Base-by-base conservation (phyloP, 2,888 invertebrate species). In the Drosophila nigricruria region DNA sequence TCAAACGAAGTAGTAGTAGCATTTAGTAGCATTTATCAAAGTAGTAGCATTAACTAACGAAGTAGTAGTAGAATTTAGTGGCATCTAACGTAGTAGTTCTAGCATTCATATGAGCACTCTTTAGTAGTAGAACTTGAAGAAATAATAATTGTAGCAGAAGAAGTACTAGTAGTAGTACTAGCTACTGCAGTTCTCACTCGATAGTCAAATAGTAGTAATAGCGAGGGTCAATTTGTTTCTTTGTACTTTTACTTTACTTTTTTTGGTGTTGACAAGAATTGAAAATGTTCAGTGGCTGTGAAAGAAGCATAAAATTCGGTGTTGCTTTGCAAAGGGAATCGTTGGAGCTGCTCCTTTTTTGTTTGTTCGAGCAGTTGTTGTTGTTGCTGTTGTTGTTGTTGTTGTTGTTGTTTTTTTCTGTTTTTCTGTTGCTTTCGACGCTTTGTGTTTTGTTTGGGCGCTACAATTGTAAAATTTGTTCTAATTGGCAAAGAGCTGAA, bases 401-500 rank as follows among this genome's bases (percentile, higher is more conserved):
- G 4, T 42, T 42, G 3, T 5, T 43, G 10, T 4, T 40, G n/a
- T 9, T 18, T n/a, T n/a, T 2, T 40, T 40, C 8, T 18, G 20
- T 42, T 42, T 68, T 61, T 23, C 8, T 53, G 43, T 57, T 72
- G 47, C 57, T 71, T 36, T 59, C 54, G 56, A 59, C 50, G 67
- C 66, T 54, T 70, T 70, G 68, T 70, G 50, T 32, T 36, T 54
- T 45, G 45, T 66, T 66, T 38, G 32, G 30, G 18, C 40, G 67
- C 72, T 67, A 57, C 69, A 70, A 64, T 73, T 72, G 65, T 56
- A 49, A 67, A 81, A 72, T 80, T 82, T 65, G 71, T 72, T 88
- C 75, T 85, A 88, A 85, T 88, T 85, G 88, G 86, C 88, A 81
- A 81, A 66, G 79, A 74, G 60, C 74, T 70, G 42, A 71, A 68